A percentile compares a stretch with the other conserved stretches of the same genome.
Conservation (phyloP, 2,888 invertebrate species). For the Rhingia campestris region DNA sequence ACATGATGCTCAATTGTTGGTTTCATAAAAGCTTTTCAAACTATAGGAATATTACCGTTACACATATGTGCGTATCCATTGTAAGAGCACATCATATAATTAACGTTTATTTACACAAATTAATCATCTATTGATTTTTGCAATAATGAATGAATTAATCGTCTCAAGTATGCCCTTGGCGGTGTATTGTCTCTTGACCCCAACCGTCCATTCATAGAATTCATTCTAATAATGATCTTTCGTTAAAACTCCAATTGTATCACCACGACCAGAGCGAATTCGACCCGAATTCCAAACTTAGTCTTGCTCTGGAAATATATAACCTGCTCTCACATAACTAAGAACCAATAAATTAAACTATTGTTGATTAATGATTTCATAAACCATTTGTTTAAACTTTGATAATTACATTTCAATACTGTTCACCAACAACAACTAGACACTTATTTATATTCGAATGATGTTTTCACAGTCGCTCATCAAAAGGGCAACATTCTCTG, state of each 20-base stretch:
- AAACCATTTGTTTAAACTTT: constrained; percentile 70
- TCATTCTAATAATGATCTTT: constrained; percentile 31
- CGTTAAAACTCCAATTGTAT: constrained; percentile 35
- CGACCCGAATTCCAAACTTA: constrained; percentile 15
- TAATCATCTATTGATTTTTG: too few species aligned
- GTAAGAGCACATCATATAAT: too few species aligned
- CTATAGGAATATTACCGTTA: too few species aligned
- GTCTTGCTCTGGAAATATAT: constrained; percentile 13
- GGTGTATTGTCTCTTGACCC: background rate
- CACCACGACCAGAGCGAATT: constrained; percentile 13
- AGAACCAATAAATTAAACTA: constrained; percentile 60
- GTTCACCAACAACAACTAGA: constrained; percentile 32
- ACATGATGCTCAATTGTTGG: too few species aligned
- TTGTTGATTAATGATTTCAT: constrained; percentile 71
- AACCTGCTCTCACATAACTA: constrained; percentile 2
- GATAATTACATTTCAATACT: constrained; percentile 71
- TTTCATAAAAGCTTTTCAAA: too few species aligned
- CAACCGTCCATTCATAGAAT: constrained; percentile 26
- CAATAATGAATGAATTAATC: background rate
- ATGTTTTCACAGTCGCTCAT: constrained; percentile 41
- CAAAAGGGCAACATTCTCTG: constrained; percentile 48
- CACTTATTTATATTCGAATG: constrained; percentile 62
- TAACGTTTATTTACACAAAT: too few species aligned
- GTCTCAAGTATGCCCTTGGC: background rate
- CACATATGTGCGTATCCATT: too few species aligned